Conservation (phyloP, 2,888 invertebrate species). For the Argyresthia albistria region DNA sequence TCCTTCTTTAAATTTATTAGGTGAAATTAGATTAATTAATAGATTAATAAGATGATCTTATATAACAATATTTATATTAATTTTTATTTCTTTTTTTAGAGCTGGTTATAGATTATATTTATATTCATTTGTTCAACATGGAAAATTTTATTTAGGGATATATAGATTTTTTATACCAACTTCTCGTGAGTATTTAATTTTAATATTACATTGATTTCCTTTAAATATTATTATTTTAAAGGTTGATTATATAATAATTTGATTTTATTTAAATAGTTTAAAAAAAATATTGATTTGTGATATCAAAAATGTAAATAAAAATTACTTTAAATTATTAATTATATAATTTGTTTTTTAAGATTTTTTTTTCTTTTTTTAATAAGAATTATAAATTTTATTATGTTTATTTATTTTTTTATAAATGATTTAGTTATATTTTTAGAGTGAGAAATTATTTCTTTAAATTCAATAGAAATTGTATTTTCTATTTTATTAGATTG, state of each 20-base stretch:
- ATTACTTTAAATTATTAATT: slow-evolving; percentile 67
- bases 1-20: slow-evolving; percentile 77
- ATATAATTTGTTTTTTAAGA: slow-evolving; percentile 65
- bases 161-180: slow-evolving; percentile 61
- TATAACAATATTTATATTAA: slow-evolving; percentile 63
- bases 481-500: slow-evolving; percentile 76
- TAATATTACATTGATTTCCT: slow-evolving; percentile 75
- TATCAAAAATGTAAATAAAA: slow-evolving; percentile 65
- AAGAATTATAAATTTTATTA: slow-evolving; percentile 45
- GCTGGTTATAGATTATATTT: slow-evolving; percentile 77
- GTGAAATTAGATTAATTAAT: slow-evolving; percentile 77
- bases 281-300: slow-evolving; percentile 79
- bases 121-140: slow-evolving; percentile 76
- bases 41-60: slow-evolving; percentile 66
- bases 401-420: slow-evolving; percentile 57
- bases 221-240: slow-evolving; percentile 75
- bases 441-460: slow-evolving; percentile 68
- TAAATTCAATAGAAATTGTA: slow-evolving; percentile 57
- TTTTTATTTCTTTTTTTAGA: slow-evolving; percentile 75
- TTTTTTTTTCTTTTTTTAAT: slow-evolving; percentile 61
- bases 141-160: slow-evolving; percentile 56
- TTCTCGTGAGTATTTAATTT: slow-evolving; percentile 72
- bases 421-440: slow-evolving; percentile 57
- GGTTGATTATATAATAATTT: slow-evolving; percentile 61
- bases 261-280: slow-evolving; percentile 77